These are phyloP conservation scores for Sarcophaga bullata DNA, from an alignment of 1,140 invertebrate species.

Conservation along the genomic window DNA sequence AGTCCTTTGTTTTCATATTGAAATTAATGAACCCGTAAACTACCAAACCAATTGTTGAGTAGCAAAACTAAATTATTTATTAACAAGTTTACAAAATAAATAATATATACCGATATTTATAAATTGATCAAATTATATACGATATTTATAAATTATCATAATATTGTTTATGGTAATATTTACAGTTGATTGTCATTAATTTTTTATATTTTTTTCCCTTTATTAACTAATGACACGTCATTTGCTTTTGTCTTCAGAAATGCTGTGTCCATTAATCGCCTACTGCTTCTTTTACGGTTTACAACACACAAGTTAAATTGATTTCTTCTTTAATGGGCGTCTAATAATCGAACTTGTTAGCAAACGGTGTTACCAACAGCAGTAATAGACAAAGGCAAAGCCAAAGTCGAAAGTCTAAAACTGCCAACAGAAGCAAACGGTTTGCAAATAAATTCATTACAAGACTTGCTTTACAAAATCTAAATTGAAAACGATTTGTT, in stretches of 20 bases:
- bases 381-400: not conserved
- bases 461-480: not conserved
- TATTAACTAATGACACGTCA: conserved; percentile 8
- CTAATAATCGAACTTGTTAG: not conserved
- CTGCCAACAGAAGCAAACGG: not conserved
- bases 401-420: not conserved
- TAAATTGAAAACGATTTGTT: not conserved
- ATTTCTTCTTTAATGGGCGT: not conserved
- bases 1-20: too few species aligned
- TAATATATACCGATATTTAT: not conserved
- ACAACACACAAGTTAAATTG: not conserved
- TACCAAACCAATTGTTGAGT: too few species aligned
- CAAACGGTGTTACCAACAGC: not conserved
- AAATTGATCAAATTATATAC: not conserved
- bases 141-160: not conserved
- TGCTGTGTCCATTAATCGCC: not conserved
- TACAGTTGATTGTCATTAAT: not conserved
- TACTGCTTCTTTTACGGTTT: not conserved
- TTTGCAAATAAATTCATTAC: not conserved
- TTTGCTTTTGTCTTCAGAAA: not conserved
- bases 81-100: too few species aligned
- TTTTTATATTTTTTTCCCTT: not conserved
- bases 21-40: too few species aligned
- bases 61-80: too few species aligned
- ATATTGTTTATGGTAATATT: conserved; percentile 9